Evolutionary conservation across 2,113 vertebrate species (phyloP).

Genomic region (Brachyistius frenatus): DNA sequence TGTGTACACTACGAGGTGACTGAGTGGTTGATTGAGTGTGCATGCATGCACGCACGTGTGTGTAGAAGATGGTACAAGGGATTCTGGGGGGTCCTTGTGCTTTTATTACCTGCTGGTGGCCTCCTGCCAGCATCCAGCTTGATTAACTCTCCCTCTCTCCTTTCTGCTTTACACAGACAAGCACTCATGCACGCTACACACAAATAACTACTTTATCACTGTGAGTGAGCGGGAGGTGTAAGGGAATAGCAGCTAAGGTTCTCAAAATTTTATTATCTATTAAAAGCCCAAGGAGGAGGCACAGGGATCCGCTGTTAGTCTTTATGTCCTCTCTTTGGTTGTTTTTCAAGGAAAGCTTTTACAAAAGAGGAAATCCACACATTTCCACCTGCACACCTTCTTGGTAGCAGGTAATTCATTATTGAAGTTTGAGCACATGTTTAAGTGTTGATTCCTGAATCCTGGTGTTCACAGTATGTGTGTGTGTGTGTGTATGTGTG

Average conservation of each 20-base stretch:
- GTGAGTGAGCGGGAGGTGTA: conserved; percentile 43
- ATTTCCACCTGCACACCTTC: conserved; percentile 43
- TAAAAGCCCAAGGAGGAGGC: conserved; percentile 61
- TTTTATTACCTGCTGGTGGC: conserved; percentile 77
- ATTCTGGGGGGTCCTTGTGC: conserved; percentile 66
- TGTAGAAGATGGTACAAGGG: conserved; percentile 34
- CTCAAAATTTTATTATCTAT: conserved; percentile 69
- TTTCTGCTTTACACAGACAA: conserved; percentile 20
- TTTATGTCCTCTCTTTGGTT: conserved; percentile 52
- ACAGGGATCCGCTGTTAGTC: conserved; percentile 37
- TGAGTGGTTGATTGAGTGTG: conserved; percentile 21
- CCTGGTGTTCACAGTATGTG: conserved; percentile 15
- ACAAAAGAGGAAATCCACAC: conserved; percentile 58
- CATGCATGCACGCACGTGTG: conserved; percentile 9
- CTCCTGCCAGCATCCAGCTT: conserved; percentile 66
- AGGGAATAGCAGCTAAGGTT: conserved; percentile 55
- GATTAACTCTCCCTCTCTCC: conserved; percentile 63
- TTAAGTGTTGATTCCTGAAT: conserved; percentile 16
- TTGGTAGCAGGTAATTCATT: conserved; percentile 41
- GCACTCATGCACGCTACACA: conserved; percentile 2
- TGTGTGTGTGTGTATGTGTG: conserved; percentile 2
- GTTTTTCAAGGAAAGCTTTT: conserved; percentile 48
- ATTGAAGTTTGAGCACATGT: conserved; percentile 27
- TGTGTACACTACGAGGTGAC: conserved; percentile 19
- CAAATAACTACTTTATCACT: conserved; percentile 47